A percentile compares a stretch with the other conserved stretches of the same genome.
These are phyloP conservation scores for Spea bombifrons DNA, from an alignment of 2,113 vertebrate species.

Conservation along the genomic window DNA sequence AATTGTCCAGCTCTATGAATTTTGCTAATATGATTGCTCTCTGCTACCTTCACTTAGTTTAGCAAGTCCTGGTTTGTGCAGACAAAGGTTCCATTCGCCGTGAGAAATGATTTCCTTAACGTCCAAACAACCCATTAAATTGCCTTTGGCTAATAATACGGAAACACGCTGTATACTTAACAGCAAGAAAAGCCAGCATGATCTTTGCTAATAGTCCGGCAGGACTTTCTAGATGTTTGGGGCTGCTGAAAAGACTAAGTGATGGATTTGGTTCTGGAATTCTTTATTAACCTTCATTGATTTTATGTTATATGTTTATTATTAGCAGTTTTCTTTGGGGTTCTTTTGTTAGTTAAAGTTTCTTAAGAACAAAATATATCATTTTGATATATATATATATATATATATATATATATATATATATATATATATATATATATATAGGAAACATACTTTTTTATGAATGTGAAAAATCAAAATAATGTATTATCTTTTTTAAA, in stretches of 20 bases:
- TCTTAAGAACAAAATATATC: no score
- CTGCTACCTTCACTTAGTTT: neutral
- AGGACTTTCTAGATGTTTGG: conserved; percentile 7
- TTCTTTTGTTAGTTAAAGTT: no score
- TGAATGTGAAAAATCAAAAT: no score
- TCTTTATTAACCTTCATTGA: neutral
- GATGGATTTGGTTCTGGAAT: neutral
- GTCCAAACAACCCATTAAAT: conserved; percentile 9
- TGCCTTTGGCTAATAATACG: neutral
- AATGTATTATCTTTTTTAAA: no score
- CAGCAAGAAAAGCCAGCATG: neutral
- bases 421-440: no score
- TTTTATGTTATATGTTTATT: no score
- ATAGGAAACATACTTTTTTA: no score
- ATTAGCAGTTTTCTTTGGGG: no score
- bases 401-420: no score
- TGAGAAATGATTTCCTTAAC: conserved; percentile 1
- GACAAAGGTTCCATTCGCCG: conserved; percentile 10
- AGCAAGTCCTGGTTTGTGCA: conserved; percentile 1
- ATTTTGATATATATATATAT: no score
- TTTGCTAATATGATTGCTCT: conserved; percentile 46
- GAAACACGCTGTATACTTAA: conserved; percentile 1
- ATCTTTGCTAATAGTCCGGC: neutral
- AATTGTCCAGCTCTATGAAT: conserved; percentile 62
- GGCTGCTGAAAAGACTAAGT: conserved; percentile 5